Conservation (phyloP, 1,140 invertebrate genomes). For the Aricia agestis region DNA sequence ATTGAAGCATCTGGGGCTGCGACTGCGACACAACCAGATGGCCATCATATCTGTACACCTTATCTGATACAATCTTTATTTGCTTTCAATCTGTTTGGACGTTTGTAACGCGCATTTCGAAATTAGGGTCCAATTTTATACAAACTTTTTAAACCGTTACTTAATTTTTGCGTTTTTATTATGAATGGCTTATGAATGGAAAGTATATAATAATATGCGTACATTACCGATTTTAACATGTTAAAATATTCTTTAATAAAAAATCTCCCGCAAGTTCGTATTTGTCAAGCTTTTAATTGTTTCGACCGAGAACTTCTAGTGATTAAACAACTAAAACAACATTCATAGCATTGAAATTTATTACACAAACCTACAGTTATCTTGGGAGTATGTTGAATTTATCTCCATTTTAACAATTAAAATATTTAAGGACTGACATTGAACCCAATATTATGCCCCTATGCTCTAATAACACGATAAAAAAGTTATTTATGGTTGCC, state of each 20-base stretch:
- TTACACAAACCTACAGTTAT: neutral
- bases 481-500: constrained; percentile 51
- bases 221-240: too few relatives aligned
- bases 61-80: constrained; percentile 6
- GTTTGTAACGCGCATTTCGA: neutral
- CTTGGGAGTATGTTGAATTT: constrained; percentile 13
- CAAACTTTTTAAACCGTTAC: neutral
- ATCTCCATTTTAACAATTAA: constrained; percentile 22
- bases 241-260: too few relatives aligned
- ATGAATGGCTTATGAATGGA: too few relatives aligned
- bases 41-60: neutral
- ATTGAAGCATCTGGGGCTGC: constrained; percentile 14
- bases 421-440: constrained; percentile 23
- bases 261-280: too few relatives aligned
- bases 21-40: constrained; percentile 7
- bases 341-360: neutral
- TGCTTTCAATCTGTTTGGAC: neutral
- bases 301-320: neutral
- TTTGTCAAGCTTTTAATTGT: neutral
- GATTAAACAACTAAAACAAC: neutral
- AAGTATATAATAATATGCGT: too few relatives aligned
- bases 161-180: neutral
- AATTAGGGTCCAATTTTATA: neutral
- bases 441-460: constrained; percentile 37
- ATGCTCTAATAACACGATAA: constrained; percentile 50